A percentile compares a stretch with the other conserved stretches of the same genome.
phyloP scores from a whole-genome alignment of 1,140 invertebrate genomes.

The Drosophila pandora region DNA sequence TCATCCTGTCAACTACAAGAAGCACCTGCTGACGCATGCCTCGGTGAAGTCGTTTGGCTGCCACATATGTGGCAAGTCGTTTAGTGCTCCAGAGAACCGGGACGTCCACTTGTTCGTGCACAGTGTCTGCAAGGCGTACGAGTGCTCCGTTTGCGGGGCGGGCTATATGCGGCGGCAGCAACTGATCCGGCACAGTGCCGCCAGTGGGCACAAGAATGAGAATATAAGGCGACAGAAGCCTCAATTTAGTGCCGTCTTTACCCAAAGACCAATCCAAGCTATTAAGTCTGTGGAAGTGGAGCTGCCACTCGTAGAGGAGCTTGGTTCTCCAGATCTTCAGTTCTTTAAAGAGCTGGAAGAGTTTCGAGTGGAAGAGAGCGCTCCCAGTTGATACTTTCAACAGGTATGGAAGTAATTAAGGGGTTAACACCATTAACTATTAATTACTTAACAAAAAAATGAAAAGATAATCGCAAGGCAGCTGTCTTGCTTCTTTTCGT shows the following conservation, averaged over 20 bases:
- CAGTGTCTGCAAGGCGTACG: conserved; percentile 93
- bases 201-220: conserved; percentile 88
- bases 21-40: conserved; percentile 91
- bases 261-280: not conserved
- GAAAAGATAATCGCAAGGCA: not conserved
- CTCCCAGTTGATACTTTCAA: not conserved
- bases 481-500: too few relatives aligned
- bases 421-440: too few relatives aligned
- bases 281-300: not conserved
- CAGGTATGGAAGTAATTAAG: not conserved
- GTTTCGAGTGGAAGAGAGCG: too few relatives aligned
- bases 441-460: too few relatives aligned
- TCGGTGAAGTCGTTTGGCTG: conserved; percentile 92
- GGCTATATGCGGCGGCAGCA: conserved; percentile 93
- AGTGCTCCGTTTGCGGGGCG: conserved; percentile 91
- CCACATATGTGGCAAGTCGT: conserved; percentile 94
- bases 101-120: conserved; percentile 94
- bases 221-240: conserved; percentile 92
- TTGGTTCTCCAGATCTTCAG: not conserved
- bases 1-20: conserved; percentile 93
- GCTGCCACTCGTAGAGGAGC: not conserved
- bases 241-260: conserved; percentile 83
- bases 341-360: not conserved
- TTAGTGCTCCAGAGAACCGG: conserved; percentile 92
- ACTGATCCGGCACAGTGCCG: conserved; percentile 91